Evolutionary conservation across 2,797 vertebrate genomes (phyloP).

Genomic region (Jordanella pulchra): DNA sequence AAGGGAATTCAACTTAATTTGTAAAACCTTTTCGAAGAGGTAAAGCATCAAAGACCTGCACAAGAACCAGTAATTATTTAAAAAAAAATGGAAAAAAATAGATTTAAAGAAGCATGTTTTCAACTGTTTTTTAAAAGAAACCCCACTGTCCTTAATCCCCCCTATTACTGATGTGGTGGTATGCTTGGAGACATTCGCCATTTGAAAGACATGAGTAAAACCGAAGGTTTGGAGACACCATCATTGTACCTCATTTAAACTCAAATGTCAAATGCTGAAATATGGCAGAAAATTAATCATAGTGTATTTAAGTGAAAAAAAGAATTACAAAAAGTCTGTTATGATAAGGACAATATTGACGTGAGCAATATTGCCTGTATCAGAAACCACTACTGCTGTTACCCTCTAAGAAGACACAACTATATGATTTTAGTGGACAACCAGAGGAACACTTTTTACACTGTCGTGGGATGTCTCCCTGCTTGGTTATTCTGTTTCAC

Average conservation of each 20-base stretch:
- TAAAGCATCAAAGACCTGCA: not conserved
- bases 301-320: no score
- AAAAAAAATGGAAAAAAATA: not conserved
- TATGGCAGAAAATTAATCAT: no score
- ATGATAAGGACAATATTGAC: no score
- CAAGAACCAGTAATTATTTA: not conserved
- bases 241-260: no score
- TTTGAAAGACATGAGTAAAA: no score
- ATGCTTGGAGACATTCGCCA: no score
- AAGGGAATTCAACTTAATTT: not conserved
- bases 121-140: not conserved
- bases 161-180: no score
- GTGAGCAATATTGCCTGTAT: not conserved
- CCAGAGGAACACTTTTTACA: not conserved
- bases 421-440: no score
- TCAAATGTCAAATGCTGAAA: no score
- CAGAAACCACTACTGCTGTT: not conserved
- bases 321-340: no score
- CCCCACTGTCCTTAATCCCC: not conserved
- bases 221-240: no score
- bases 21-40: not conserved
- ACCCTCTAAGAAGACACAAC: not conserved
- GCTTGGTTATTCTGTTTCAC: slow-evolving; percentile 2
- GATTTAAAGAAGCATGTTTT: no score
- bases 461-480: not conserved